phyloP scores from a whole-genome alignment of 2,888 invertebrate species.

The Heliconius hortense region DNA sequence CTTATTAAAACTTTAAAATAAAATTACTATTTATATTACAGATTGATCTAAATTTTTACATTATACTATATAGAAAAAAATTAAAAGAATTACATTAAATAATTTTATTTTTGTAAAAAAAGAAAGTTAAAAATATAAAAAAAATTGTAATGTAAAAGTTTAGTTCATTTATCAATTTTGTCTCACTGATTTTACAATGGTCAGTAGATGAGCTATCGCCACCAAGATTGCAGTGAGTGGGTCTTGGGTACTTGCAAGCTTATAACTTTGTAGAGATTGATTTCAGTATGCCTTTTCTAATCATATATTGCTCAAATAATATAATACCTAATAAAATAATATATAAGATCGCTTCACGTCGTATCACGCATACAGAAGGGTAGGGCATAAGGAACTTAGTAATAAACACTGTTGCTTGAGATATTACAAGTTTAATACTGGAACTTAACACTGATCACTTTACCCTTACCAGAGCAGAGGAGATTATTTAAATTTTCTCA shows the following conservation, averaged over 20 bases:
- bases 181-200: conserved; percentile 69
- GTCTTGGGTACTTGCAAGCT: conserved; percentile 60
- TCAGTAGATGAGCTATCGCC: conserved; percentile 58
- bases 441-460: too few species aligned
- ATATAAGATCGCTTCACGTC: too few species aligned
- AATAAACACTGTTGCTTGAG: too few species aligned
- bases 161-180: conserved; percentile 50
- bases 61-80: conserved; percentile 31
- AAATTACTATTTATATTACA: conserved; percentile 36
- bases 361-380: too few species aligned
- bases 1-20: conserved; percentile 49
- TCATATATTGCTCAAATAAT: conserved; percentile 57
- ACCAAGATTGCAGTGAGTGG: conserved; percentile 70
- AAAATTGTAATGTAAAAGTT: conserved; percentile 52
- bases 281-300: conserved; percentile 71
- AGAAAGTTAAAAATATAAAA: not conserved
- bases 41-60: conserved; percentile 53
- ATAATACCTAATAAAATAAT: too few species aligned
- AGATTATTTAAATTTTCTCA: too few species aligned
- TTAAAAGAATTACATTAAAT: not conserved
- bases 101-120: conserved; percentile 8
- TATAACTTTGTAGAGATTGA: conserved; percentile 51
- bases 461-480: too few species aligned
- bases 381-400: too few species aligned
- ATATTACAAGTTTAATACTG: too few species aligned